Conservation (phyloP, 2,888 invertebrate species). For the Mesochorus sp. region DNA sequence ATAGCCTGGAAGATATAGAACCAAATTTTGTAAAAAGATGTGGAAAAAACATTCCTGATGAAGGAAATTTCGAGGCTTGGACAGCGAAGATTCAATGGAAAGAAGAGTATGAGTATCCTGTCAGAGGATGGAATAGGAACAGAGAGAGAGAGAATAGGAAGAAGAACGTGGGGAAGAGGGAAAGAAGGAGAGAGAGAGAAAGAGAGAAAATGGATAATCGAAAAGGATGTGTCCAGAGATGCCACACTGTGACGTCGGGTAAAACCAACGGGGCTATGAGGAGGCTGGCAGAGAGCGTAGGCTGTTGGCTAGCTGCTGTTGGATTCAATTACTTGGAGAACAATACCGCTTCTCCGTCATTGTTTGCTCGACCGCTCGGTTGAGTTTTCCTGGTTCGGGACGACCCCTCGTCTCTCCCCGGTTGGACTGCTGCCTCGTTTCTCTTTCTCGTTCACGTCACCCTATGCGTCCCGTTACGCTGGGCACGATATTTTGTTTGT, state of each 20-base stretch:
- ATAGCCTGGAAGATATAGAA: background rate
- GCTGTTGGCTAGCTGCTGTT: conserved; percentile 60
- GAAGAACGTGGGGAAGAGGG: conserved; percentile 53
- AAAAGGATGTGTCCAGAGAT: conserved; percentile 62
- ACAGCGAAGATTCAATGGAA: conserved; percentile 63
- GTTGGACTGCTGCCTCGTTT: conserved; percentile 42
- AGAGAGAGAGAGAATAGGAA: conserved; percentile 49
- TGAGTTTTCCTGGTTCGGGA: conserved; percentile 78
- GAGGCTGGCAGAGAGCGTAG: conserved; percentile 50
- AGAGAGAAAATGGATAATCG: conserved; percentile 53
- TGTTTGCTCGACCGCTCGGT: conserved; percentile 79
- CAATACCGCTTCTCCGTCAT: conserved; percentile 80
- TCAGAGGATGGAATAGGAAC: conserved; percentile 43
- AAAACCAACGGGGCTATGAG: conserved; percentile 70
- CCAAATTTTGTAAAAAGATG: background rate
- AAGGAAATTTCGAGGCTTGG: conserved; percentile 53
- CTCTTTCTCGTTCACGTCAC: conserved; percentile 56
- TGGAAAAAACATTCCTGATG: conserved; percentile 13
- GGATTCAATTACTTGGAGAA: conserved; percentile 81
- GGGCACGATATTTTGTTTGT: conserved; percentile 79
- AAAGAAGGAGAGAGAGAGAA: conserved; percentile 48
- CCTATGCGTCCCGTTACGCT: conserved; percentile 69
- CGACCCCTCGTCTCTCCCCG: conserved; percentile 62
- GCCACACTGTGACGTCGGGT: conserved; percentile 69
- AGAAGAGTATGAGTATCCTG: conserved; percentile 16